These are phyloP conservation scores for Yasuhikotakia modesta DNA, from an alignment of 2,797 vertebrate species.

Conservation along the genomic window DNA sequence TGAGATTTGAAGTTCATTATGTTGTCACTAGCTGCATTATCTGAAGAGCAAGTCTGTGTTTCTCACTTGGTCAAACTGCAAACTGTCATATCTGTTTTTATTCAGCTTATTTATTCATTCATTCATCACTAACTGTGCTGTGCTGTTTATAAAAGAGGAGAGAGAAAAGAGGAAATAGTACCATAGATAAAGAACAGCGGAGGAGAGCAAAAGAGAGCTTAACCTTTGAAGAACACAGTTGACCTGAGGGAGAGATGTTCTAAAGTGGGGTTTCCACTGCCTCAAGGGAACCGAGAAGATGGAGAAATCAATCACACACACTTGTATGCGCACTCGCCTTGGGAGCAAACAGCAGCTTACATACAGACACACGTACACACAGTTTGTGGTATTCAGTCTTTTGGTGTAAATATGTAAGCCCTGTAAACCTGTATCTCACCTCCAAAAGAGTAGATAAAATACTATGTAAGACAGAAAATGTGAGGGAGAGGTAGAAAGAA, in stretches of 20 bases:
- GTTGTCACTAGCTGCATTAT: constrained; percentile 45
- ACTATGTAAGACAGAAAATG: background rate
- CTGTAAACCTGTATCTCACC: constrained; percentile 28
- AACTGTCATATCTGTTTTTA: constrained; percentile 41
- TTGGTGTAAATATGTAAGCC: constrained; percentile 25
- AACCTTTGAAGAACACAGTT: constrained; percentile 55
- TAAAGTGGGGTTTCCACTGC: constrained; percentile 52
- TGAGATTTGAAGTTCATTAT: constrained; percentile 49
- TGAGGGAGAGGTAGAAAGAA: background rate
- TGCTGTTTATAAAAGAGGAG: background rate
- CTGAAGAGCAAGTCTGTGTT: constrained; percentile 45
- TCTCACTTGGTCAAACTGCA: constrained; percentile 27
- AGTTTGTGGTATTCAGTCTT: constrained; percentile 35
- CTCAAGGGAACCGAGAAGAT: constrained; percentile 44
- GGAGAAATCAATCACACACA: constrained; percentile 55
- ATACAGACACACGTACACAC: constrained; percentile 36
- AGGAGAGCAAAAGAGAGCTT: constrained; percentile 43
- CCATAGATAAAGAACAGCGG: background rate
- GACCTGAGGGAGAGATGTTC: constrained; percentile 52
- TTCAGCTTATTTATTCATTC: constrained; percentile 12
- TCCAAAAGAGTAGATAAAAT: constrained; percentile 22
- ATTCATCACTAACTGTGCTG: background rate
- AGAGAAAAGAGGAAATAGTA: constrained; percentile 1
- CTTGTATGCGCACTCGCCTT: constrained; percentile 27
- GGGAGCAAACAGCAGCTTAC: constrained; percentile 42